phyloP scores from a whole-genome alignment of 2,888 invertebrate species.

The Stratiomys singularior region DNA sequence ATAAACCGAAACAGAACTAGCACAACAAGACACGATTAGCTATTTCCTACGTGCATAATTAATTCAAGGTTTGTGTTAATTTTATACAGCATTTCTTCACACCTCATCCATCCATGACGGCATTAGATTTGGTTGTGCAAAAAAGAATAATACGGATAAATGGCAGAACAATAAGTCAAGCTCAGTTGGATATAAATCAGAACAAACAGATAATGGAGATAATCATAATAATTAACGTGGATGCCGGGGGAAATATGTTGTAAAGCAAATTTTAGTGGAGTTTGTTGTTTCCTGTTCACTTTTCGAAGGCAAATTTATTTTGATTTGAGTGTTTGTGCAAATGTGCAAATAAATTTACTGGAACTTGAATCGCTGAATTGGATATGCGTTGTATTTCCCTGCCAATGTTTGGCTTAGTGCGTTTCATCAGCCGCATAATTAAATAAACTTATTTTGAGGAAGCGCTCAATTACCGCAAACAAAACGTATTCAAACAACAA shows the following conservation, averaged over 20 bases:
- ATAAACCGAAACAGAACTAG: neutral
- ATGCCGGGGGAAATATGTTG: neutral
- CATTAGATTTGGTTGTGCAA: neutral
- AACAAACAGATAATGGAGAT: slow-evolving; percentile 29
- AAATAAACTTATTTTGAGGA: no score
- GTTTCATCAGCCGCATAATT: no score
- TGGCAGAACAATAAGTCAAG: slow-evolving; percentile 10
- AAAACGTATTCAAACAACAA: no score
- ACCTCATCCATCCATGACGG: slow-evolving; percentile 7
- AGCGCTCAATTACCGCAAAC: no score
- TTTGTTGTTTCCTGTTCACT: neutral
- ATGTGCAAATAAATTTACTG: no score
- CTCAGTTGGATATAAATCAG: slow-evolving; percentile 30
- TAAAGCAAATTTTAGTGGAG: neutral
- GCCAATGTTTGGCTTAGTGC: no score
- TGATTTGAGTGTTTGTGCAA: no score
- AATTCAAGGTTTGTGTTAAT: slow-evolving; percentile 35
- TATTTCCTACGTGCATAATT: slow-evolving; percentile 32
- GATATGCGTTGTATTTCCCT: no score
- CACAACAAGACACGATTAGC: neutral
- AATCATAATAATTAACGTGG: slow-evolving; percentile 11
- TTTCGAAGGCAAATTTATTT: neutral
- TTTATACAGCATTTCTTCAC: slow-evolving; percentile 17
- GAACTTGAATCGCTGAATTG: no score
- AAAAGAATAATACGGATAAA: slow-evolving; percentile 4